A percentile compares a stretch with the other conserved stretches of the same genome.
Evolutionary conservation across 2,797 vertebrate species (phyloP).

Genomic region (Chelon labrosus): DNA sequence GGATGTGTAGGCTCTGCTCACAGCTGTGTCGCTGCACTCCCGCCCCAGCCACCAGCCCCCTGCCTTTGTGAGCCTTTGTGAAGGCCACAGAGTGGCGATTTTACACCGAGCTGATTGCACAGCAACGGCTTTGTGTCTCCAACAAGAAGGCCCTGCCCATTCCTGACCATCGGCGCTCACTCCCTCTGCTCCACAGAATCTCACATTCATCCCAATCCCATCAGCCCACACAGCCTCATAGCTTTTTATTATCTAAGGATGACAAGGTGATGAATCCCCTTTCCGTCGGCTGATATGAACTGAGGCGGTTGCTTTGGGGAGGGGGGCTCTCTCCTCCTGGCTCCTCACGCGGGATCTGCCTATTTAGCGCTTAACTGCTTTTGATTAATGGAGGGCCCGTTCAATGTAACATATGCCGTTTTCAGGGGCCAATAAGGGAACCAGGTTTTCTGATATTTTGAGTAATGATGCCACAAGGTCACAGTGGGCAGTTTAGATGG

Average conservation of each 20-base stretch:
- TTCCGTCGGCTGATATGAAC: slow-evolving; percentile 76
- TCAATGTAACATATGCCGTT: slow-evolving; percentile 86
- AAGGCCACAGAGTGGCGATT: slow-evolving; percentile 86
- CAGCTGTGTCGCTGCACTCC: slow-evolving; percentile 90
- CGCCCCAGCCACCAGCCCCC: slow-evolving; percentile 91
- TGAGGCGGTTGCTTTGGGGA: slow-evolving; percentile 32
- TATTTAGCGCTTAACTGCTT: slow-evolving; percentile 87
- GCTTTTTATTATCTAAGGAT: slow-evolving; percentile 68
- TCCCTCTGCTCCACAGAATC: slow-evolving; percentile 56
- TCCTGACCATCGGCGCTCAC: slow-evolving; percentile 66
- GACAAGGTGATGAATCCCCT: slow-evolving; percentile 85
- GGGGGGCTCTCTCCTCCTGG: slow-evolving; percentile 46
- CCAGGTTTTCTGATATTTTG: slow-evolving; percentile 78
- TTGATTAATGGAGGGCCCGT: slow-evolving; percentile 90
- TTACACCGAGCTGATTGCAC: slow-evolving; percentile 90
- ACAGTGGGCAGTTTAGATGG: slow-evolving; percentile 68
- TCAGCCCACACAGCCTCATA: slow-evolving; percentile 60
- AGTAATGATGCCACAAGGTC: slow-evolving; percentile 84
- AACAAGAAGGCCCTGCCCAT: slow-evolving; percentile 77
- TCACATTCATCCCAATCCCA: slow-evolving; percentile 64
- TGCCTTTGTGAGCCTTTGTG: slow-evolving; percentile 89
- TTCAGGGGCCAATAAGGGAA: slow-evolving; percentile 72
- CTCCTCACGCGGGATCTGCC: slow-evolving; percentile 82
- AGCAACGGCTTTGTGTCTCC: slow-evolving; percentile 87
- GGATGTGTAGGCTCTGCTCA: slow-evolving; percentile 90